phyloP scores from a whole-genome alignment of 2,888 invertebrate species.

The Zelleria hepariella region DNA sequence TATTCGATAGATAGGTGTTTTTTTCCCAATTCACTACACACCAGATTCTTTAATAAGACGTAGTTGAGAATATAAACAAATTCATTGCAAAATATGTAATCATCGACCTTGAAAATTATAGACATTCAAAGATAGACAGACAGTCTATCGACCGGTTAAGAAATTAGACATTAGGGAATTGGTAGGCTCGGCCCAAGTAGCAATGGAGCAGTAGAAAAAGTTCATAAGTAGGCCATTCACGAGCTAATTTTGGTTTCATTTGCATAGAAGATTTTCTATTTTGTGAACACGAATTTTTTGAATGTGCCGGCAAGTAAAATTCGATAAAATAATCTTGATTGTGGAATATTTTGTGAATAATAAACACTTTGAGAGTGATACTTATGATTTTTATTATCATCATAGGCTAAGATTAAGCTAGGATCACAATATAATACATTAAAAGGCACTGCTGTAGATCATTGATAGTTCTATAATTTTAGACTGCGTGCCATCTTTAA shows the following conservation, averaged over 20 bases:
- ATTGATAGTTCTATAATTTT: background rate
- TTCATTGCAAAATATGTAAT: too few species aligned
- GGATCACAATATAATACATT: conserved; percentile 44
- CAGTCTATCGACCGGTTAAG: background rate
- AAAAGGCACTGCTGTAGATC: conserved; percentile 42
- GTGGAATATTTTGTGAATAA: background rate
- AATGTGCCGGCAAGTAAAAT: background rate
- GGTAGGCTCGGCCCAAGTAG: background rate
- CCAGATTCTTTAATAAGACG: too few species aligned
- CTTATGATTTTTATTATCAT: conserved; percentile 23
- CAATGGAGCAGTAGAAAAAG: conserved; percentile 25
- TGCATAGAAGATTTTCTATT: conserved; percentile 36
- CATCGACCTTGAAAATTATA: too few species aligned
- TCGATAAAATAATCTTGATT: background rate
- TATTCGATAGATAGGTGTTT: too few species aligned
- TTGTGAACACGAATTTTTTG: conserved; percentile 18
- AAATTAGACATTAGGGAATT: background rate
- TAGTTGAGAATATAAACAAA: too few species aligned
- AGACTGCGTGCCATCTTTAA: background rate
- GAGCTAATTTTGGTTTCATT: conserved; percentile 42
- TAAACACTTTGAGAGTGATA: conserved; percentile 5
- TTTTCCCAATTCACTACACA: too few species aligned
- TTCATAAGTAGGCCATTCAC: conserved; percentile 51
- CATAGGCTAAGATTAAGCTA: conserved; percentile 32
- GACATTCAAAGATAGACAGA: too few species aligned